Percentiles rank a stretch among this genome's conserved stretches.
Evolutionary conservation across 2,888 invertebrate species (phyloP).

Genomic region (Helicoverpa assulta): DNA sequence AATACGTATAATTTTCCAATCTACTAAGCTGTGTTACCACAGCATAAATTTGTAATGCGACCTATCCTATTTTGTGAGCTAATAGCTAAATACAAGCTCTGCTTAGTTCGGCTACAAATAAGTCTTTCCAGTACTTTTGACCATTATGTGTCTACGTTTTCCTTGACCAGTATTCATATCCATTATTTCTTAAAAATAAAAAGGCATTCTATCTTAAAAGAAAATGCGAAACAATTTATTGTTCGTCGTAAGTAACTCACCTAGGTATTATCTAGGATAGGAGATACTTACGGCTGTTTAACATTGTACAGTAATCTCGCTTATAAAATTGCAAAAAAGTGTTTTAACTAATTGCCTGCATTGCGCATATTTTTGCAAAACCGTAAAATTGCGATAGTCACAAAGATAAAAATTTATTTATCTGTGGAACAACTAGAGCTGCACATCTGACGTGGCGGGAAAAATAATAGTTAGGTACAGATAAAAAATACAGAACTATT

Average conservation of each 20-base stretch:
- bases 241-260: too few relatives aligned
- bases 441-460: conserved; percentile 38
- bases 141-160: too few relatives aligned
- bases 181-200: too few relatives aligned
- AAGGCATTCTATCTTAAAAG: too few relatives aligned
- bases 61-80: conserved; percentile 13
- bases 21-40: conserved; percentile 33
- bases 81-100: too few relatives aligned
- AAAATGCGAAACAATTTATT: too few relatives aligned
- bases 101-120: too few relatives aligned
- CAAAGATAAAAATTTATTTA: conserved; percentile 37
- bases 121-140: too few relatives aligned
- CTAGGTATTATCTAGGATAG: too few relatives aligned
- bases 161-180: too few relatives aligned
- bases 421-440: conserved; percentile 34
- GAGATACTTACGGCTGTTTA: too few relatives aligned
- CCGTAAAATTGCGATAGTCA: conserved; percentile 42
- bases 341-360: neutral
- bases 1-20: conserved; percentile 44
- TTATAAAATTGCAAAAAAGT: neutral
- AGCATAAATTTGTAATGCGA: conserved; percentile 45
- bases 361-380: conserved; percentile 1
- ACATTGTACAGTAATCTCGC: too few relatives aligned
- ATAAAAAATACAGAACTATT: conserved; percentile 15
- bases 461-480: conserved; percentile 19